Evolutionary conservation across 2,888 invertebrate species (phyloP).

Genomic region (Mesorhabditis sp.): DNA sequence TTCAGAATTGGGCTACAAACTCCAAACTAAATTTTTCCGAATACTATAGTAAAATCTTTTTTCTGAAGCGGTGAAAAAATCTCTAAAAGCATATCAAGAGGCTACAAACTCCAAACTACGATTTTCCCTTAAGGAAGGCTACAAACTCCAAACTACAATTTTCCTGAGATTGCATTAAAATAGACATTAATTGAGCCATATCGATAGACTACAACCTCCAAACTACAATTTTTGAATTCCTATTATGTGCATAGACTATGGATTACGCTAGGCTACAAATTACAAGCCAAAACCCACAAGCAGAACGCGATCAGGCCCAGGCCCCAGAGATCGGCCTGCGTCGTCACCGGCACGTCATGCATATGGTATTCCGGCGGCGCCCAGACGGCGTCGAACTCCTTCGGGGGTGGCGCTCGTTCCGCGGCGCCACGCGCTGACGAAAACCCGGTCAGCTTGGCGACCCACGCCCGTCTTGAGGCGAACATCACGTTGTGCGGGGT

Average conservation of each 20-base stretch:
- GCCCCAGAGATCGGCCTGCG: slow-evolving; percentile 87
- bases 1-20: too few relatives aligned
- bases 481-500: slow-evolving; percentile 93
- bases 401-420: slow-evolving; percentile 15
- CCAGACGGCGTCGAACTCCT: slow-evolving; percentile 46
- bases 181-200: too few relatives aligned
- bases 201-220: not conserved
- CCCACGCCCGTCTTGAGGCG: slow-evolving; percentile 71
- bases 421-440: slow-evolving; percentile 68
- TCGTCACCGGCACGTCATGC: slow-evolving; percentile 75
- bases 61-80: too few relatives aligned
- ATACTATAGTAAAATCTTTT: too few relatives aligned
- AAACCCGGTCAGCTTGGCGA: slow-evolving; percentile 84
- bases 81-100: too few relatives aligned
- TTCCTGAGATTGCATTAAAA: too few relatives aligned
- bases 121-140: too few relatives aligned
- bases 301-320: slow-evolving; percentile 86
- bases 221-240: not conserved
- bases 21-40: too few relatives aligned
- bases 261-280: not conserved
- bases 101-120: too few relatives aligned
- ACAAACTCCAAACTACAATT: too few relatives aligned
- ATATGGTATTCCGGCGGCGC: slow-evolving; percentile 49
- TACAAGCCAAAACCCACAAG: slow-evolving; percentile 64
- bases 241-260: not conserved